Conservation (phyloP, 92 coral and sea anemone species). For the Bergia sp. region DNA sequence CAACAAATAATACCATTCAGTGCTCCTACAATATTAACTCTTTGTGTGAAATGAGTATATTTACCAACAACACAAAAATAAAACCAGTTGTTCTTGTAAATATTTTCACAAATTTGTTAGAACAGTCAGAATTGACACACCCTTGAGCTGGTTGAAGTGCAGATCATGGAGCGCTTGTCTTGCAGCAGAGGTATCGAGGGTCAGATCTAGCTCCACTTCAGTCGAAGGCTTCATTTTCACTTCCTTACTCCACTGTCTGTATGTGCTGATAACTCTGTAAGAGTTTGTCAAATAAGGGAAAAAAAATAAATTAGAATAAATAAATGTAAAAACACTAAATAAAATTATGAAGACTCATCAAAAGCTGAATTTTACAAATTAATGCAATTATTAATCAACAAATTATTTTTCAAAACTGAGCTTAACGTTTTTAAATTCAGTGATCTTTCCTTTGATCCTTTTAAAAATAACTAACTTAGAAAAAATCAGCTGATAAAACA, state of each 20-base stretch:
- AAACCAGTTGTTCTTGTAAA: neutral
- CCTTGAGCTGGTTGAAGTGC: conserved; percentile 91
- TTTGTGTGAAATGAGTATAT: neutral
- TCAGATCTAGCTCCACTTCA: conserved; percentile 81
- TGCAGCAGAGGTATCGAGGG: conserved; percentile 84
- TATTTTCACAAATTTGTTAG: neutral
- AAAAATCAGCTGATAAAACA: too few species aligned
- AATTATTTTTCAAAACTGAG: too few species aligned
- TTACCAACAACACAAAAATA: too few species aligned
- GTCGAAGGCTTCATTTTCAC: conserved; percentile 57
- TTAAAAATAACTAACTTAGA: too few species aligned
- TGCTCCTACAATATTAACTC: neutral
- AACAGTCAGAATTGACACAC: conserved; percentile 38
- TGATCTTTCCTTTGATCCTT: too few species aligned
- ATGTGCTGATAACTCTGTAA: conserved; percentile 68
- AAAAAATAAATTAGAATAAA: neutral
- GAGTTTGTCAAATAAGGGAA: neutral
- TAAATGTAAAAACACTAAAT: too few species aligned
- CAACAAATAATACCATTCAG: neutral
- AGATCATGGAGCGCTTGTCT: conserved; percentile 83
- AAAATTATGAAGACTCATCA: neutral
- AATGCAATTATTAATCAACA: too few species aligned
- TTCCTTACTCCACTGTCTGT: conserved; percentile 78
- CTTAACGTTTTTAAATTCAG: too few species aligned
- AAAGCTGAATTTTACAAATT: neutral